These are phyloP conservation scores for Smutsia gigantea DNA, from an alignment of 2,797 vertebrate species.

Conservation along the genomic window DNA sequence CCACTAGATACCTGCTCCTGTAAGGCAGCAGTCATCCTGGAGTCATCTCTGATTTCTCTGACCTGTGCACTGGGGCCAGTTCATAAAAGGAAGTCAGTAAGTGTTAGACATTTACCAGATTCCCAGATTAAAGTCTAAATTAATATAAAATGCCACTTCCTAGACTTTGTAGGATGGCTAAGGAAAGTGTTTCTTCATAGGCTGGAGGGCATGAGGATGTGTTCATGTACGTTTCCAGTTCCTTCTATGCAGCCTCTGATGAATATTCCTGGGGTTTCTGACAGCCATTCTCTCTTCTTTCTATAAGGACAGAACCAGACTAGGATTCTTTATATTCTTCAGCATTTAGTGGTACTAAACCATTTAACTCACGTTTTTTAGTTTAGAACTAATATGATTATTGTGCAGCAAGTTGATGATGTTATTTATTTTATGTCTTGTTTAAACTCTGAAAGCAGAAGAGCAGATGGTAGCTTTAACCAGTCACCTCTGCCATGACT, in stretches of 20 bases:
- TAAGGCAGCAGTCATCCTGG: neutral
- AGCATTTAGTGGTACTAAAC: neutral
- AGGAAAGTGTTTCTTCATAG: neutral
- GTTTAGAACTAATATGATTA: neutral
- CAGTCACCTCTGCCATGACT: neutral
- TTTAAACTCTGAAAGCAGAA: conserved; percentile 25
- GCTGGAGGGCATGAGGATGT: neutral
- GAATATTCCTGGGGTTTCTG: neutral
- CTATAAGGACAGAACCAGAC: neutral
- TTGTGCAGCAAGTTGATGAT: neutral
- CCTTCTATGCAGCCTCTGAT: neutral
- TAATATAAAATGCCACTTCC: neutral
- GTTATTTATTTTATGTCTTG: neutral
- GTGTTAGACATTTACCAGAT: neutral
- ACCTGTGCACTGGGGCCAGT: neutral
- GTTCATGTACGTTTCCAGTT: neutral
- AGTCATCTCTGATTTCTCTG: neutral
- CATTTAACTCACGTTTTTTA: neutral
- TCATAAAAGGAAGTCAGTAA: neutral
- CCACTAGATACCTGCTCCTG: neutral
- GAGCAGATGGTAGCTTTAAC: neutral
- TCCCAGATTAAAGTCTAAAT: neutral
- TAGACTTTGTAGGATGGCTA: neutral
- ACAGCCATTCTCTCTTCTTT: neutral
- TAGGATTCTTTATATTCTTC: neutral